These are phyloP conservation scores for Eulemur rubriventer DNA, from an alignment of 2,797 vertebrate genomes.

Conservation along the genomic window DNA sequence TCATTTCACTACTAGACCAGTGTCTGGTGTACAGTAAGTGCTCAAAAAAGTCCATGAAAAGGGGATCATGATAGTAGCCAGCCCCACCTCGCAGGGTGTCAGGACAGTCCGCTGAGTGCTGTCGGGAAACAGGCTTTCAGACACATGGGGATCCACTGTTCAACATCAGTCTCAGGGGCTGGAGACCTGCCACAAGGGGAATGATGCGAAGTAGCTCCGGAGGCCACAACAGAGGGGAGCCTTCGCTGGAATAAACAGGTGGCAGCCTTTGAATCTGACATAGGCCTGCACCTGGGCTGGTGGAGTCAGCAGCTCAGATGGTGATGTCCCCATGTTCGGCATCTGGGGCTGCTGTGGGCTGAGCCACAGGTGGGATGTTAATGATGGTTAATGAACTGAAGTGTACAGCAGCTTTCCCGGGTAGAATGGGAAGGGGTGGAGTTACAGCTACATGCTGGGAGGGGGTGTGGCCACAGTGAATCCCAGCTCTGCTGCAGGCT, in stretches of 20 bases:
- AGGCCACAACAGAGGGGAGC: not conserved
- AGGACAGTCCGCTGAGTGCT: not conserved
- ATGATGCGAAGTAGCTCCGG: not conserved
- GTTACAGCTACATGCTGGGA: not conserved
- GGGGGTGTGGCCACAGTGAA: rapidly evolving
- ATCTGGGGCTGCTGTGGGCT: not conserved
- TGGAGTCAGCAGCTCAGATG: not conserved
- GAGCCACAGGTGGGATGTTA: not conserved
- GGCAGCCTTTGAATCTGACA: not conserved
- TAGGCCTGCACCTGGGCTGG: not conserved
- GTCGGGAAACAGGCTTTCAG: not conserved
- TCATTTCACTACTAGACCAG: not conserved
- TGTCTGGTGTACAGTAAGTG: not conserved
- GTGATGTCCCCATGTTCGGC: rapidly evolving
- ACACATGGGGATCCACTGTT: not conserved
- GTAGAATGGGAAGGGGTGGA: not conserved
- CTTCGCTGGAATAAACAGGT: rapidly evolving
- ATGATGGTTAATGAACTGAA: not conserved
- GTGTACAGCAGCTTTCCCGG: not conserved
- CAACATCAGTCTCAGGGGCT: not conserved
- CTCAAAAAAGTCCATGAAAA: not conserved
- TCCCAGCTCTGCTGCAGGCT: not conserved
- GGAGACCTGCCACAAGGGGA: not conserved
- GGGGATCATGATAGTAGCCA: not conserved
- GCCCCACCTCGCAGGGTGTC: rapidly evolving